These are phyloP conservation scores for Zoanthus gigantus DNA, from an alignment of 92 coral and sea anemone species.

Conservation along the genomic window DNA sequence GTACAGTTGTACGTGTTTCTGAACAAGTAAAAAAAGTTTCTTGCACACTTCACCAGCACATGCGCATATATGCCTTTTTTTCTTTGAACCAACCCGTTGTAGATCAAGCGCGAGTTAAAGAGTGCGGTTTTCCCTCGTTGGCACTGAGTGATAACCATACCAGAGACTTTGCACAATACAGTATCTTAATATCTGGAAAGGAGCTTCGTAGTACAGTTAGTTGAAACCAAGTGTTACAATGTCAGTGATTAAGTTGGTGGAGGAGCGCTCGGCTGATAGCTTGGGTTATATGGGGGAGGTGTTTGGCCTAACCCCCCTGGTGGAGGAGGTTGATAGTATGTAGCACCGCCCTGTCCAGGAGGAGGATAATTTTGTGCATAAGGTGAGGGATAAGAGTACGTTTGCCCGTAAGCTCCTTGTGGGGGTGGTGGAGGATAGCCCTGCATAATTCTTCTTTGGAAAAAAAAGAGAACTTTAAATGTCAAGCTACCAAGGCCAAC, in stretches of 20 bases:
- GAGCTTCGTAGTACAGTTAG: no score
- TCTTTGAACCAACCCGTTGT: no score
- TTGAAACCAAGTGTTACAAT: neutral
- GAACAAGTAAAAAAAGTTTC: no score
- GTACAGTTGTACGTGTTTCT: no score
- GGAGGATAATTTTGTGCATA: constrained; percentile 45
- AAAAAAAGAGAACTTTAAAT: constrained; percentile 91
- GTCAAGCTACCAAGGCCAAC: constrained; percentile 97
- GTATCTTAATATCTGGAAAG: no score
- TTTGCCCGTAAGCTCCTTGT: constrained; percentile 65
- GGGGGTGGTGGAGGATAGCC: constrained; percentile 65
- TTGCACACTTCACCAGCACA: no score
- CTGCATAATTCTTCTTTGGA: constrained; percentile 84
- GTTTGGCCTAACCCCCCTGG: constrained; percentile 59
- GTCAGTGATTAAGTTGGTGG: constrained; percentile 11
- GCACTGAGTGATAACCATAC: no score
- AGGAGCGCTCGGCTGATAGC: constrained; percentile 82
- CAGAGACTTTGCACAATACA: no score
- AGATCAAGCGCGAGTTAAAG: no score
- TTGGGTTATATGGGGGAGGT: constrained; percentile 79
- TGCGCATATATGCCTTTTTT: no score
- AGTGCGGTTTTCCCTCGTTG: no score
- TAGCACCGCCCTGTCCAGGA: constrained; percentile 62
- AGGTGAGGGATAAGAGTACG: constrained; percentile 23
- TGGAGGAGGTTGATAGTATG: constrained; percentile 49